Conservation (phyloP, 2,888 invertebrate species). For the Calameuta idolon region DNA sequence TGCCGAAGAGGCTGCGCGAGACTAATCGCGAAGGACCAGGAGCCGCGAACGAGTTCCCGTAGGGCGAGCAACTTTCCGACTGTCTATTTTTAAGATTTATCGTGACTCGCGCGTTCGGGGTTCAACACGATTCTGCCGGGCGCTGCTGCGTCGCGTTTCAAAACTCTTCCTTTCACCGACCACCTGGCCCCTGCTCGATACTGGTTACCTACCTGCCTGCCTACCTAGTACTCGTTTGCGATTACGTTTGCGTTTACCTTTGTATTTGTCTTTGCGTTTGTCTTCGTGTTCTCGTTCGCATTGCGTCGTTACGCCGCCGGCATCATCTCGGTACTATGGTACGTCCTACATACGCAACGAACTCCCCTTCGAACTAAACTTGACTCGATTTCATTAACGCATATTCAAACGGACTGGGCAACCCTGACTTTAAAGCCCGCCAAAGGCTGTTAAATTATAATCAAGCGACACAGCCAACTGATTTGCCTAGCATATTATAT, state of each 20-base stretch:
- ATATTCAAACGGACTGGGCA: background rate
- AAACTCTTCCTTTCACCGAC: constrained; percentile 15
- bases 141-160: constrained; percentile 6
- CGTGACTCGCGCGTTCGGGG: constrained; percentile 8
- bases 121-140: constrained; percentile 4
- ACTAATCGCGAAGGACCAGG: constrained; percentile 26
- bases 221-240: background rate
- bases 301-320: background rate
- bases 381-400: background rate
- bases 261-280: background rate
- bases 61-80: background rate
- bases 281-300: background rate
- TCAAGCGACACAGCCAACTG: background rate
- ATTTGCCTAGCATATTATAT: no score
- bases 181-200: constrained; percentile 1
- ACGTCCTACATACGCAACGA: background rate
- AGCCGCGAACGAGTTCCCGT: constrained; percentile 5
- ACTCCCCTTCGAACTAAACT: background rate
- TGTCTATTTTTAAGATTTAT: constrained; percentile 12
- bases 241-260: background rate
- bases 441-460: background rate
- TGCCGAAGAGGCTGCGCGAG: constrained; percentile 22
- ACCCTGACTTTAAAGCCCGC: background rate
- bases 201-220: background rate
- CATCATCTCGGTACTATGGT: background rate